Percentiles rank a stretch among this genome's conserved stretches.
These are phyloP conservation scores for Drosophila watanabei DNA, from an alignment of 1,140 invertebrate genomes.

Conservation along the genomic window DNA sequence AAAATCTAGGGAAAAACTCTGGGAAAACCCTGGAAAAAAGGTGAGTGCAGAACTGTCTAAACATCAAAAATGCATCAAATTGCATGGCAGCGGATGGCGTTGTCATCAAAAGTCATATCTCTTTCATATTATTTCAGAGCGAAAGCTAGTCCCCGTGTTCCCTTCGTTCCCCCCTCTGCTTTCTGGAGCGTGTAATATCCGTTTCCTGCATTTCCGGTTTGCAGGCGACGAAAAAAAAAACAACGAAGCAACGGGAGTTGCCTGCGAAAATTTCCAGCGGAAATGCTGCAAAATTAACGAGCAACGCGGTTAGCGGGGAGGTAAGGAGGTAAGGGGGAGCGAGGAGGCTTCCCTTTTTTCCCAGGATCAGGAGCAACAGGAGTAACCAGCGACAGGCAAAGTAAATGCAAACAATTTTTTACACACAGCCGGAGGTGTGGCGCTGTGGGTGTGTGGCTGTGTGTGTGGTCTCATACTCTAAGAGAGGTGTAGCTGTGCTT, in stretches of 20 bases:
- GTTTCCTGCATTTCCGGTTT: slow-evolving; percentile 84
- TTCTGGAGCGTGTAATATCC: slow-evolving; percentile 83
- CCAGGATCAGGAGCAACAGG: neutral
- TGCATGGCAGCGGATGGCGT: slow-evolving; percentile 28
- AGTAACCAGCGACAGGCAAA: slow-evolving; percentile 37
- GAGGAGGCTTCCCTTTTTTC: neutral
- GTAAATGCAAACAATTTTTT: slow-evolving; percentile 66
- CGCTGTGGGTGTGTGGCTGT: neutral
- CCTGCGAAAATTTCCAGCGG: slow-evolving; percentile 76
- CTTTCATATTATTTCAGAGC: slow-evolving; percentile 68
- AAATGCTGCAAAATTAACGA: slow-evolving; percentile 84
- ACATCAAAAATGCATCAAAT: slow-evolving; percentile 74
- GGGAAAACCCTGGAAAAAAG: slow-evolving; percentile 5
- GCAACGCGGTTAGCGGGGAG: slow-evolving; percentile 59
- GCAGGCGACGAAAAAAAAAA: slow-evolving; percentile 40
- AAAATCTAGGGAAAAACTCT: too few species aligned
- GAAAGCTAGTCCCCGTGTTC: slow-evolving; percentile 2
- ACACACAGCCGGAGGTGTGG: slow-evolving; percentile 8
- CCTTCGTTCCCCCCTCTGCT: slow-evolving; percentile 37
- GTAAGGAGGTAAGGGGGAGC: too few species aligned
- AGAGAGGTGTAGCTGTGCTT: neutral
- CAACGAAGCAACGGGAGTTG: slow-evolving; percentile 38
- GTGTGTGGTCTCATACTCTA: neutral
- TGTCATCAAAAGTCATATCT: slow-evolving; percentile 80
- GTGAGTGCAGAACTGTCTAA: slow-evolving; percentile 54